Evolutionary conservation across 1,140 invertebrate genomes (phyloP).

Genomic region (Pseudomyrmex pallidus): DNA sequence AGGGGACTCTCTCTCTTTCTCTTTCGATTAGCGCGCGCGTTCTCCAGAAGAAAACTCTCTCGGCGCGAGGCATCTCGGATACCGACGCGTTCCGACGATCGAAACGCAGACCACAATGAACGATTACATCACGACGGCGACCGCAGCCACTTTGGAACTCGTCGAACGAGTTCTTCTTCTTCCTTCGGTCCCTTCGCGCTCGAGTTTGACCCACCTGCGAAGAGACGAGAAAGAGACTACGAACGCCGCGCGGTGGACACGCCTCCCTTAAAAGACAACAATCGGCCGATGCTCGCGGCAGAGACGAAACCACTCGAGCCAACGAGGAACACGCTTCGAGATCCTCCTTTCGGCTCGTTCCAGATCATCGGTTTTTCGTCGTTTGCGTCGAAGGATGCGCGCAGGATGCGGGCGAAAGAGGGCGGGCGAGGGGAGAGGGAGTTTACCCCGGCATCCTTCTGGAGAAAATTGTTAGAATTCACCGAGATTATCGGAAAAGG

Average conservation of each 20-base stretch:
- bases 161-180: constrained; percentile 69
- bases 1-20: background rate
- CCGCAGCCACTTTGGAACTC: constrained; percentile 71
- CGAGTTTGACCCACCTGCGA: constrained; percentile 67
- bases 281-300: constrained; percentile 58
- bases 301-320: constrained; percentile 10
- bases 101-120: constrained; percentile 71
- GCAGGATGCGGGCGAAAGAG: background rate
- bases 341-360: constrained; percentile 18
- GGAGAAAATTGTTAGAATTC: constrained; percentile 31
- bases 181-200: constrained; percentile 43
- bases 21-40: constrained; percentile 29
- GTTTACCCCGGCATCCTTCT: no score
- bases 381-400: background rate
- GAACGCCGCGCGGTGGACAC: constrained; percentile 46
- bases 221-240: constrained; percentile 49
- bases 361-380: constrained; percentile 31
- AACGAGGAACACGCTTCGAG: constrained; percentile 7
- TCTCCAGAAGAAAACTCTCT: constrained; percentile 31
- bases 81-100: constrained; percentile 53
- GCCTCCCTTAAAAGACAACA: constrained; percentile 67
- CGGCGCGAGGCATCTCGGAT: constrained; percentile 46
- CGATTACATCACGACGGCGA: constrained; percentile 70
- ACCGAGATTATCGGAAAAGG: constrained; percentile 14
- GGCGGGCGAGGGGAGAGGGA: no score